These are phyloP conservation scores for Phortica variegata DNA, from an alignment of 1,140 invertebrate species.

Conservation along the genomic window DNA sequence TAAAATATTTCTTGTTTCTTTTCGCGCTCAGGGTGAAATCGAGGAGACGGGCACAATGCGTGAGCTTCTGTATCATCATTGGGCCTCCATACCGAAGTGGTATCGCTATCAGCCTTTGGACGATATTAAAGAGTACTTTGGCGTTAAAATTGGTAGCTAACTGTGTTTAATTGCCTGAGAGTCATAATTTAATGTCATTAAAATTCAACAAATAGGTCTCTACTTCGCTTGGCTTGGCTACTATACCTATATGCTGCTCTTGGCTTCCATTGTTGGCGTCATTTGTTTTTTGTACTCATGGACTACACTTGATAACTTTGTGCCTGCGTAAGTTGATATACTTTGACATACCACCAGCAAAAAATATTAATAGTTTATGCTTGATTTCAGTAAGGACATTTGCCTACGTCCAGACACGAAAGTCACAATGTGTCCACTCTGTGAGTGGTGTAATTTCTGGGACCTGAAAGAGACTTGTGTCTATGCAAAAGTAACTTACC, in stretches of 20 bases:
- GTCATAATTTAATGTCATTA: no score
- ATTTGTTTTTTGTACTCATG: conserved; percentile 81
- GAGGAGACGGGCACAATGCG: conserved; percentile 69
- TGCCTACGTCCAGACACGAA: conserved; percentile 64
- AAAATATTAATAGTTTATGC: not conserved
- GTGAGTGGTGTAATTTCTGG: conserved; percentile 90
- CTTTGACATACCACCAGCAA: fast-evolving
- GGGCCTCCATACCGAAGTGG: conserved; percentile 79
- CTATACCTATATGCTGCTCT: conserved; percentile 91
- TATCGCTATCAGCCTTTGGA: conserved; percentile 87
- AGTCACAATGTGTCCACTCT: conserved; percentile 81
- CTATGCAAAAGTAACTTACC: conserved; percentile 83
- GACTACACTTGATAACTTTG: conserved; percentile 69
- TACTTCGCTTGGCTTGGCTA: conserved; percentile 98
- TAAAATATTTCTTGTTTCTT: conserved; percentile 7
- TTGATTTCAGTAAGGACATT: conserved; percentile 72
- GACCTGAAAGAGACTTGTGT: conserved; percentile 81
- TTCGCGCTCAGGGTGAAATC: conserved; percentile 73
- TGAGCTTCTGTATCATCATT: conserved; percentile 79
- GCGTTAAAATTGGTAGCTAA: conserved; percentile 80
- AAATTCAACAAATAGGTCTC: conserved; percentile 52
- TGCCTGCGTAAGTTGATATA: conserved; percentile 65
- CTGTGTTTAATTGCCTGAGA: not conserved
- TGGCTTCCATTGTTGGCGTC: conserved; percentile 80
- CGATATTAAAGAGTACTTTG: conserved; percentile 88